phyloP scores from a whole-genome alignment of 2,797 vertebrate genomes.

The Pseudopleuronectes americanus region DNA sequence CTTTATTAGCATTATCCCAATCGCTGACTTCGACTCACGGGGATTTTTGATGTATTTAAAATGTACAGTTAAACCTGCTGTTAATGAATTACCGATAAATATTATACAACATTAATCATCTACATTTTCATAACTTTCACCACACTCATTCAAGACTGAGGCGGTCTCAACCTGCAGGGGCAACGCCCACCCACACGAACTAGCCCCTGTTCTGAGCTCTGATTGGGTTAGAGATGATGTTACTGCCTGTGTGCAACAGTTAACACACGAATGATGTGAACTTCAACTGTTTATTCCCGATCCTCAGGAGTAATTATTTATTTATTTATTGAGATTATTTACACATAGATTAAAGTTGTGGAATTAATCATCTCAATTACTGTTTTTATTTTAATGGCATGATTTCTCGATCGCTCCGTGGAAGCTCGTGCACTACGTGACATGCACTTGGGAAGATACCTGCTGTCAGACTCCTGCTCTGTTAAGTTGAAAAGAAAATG shows the following conservation, averaged over 20 bases:
- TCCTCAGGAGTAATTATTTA: background rate
- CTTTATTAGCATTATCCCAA: background rate
- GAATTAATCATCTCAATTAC: background rate
- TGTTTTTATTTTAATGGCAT: background rate
- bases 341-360: background rate
- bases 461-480: background rate
- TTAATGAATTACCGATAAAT: background rate
- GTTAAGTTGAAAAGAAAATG: background rate
- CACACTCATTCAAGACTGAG: background rate
- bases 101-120: no score
- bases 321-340: background rate
- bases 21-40: background rate
- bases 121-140: no score
- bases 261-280: background rate
- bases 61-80: background rate
- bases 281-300: background rate
- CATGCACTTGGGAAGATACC: background rate
- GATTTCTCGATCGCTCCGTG: background rate
- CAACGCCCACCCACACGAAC: slow-evolving; percentile 67
- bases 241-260: background rate
- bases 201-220: background rate
- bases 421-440: background rate
- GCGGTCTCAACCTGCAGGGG: slow-evolving; percentile 39
- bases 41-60: background rate
- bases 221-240: slow-evolving; percentile 30